Percentiles rank a stretch among this genome's conserved stretches.
phyloP scores from a whole-genome alignment of 1,140 invertebrate species.

The Monomorium pharaonis region DNA sequence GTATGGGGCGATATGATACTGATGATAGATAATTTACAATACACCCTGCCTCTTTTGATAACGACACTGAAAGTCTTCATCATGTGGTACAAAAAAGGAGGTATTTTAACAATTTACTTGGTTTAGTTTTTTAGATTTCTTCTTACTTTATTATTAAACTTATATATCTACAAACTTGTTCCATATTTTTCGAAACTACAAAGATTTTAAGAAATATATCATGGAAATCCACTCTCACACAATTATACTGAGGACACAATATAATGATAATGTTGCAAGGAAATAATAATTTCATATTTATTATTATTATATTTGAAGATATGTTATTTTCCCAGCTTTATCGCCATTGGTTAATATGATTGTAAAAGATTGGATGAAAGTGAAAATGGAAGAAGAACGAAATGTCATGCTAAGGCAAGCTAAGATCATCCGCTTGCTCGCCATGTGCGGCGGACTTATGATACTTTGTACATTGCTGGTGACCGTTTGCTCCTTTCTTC shows the following conservation, averaged over 20 bases:
- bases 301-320: background rate
- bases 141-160: background rate
- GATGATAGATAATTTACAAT: slow-evolving; percentile 36
- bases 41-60: slow-evolving; percentile 7
- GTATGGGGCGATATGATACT: slow-evolving; percentile 32
- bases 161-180: background rate
- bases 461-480: background rate
- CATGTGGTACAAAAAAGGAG: slow-evolving; percentile 4
- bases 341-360: slow-evolving; percentile 36
- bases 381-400: slow-evolving; percentile 25
- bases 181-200: background rate
- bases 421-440: background rate
- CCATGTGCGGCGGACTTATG: background rate
- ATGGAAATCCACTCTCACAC: background rate
- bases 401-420: slow-evolving; percentile 10
- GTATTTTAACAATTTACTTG: background rate
- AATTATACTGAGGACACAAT: background rate
- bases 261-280: background rate
- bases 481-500: background rate
- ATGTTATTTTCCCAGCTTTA: background rate
- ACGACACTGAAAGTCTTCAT: slow-evolving; percentile 14
- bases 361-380: slow-evolving; percentile 36
- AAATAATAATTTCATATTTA: background rate
- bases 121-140: background rate
- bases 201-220: background rate